These are phyloP conservation scores for Drosophila longiperda DNA, from an alignment of 2,888 invertebrate genomes.

Conservation along the genomic window DNA sequence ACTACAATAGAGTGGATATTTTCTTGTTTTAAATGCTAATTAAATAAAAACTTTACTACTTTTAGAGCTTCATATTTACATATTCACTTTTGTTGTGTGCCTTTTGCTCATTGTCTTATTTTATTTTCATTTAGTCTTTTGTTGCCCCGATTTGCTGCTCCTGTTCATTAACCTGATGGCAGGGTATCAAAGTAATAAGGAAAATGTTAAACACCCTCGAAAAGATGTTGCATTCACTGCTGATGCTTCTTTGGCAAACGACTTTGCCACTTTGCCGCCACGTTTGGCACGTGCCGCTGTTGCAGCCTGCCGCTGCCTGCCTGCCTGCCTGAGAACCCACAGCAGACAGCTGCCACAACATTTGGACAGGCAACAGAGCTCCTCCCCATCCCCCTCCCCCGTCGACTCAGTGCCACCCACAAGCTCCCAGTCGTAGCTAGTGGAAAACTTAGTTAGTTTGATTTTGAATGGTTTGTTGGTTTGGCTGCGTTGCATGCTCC, in stretches of 20 bases:
- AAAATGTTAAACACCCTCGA: conserved; percentile 2
- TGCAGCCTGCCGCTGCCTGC: conserved; percentile 9
- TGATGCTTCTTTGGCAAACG: conserved; percentile 58
- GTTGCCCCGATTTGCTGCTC: too few relatives aligned
- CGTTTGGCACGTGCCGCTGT: conserved; percentile 62
- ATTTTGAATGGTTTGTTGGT: conserved; percentile 72
- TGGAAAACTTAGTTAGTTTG: conserved; percentile 68
- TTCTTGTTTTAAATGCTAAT: background rate
- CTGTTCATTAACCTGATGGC: too few relatives aligned
- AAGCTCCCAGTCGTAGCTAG: conserved; percentile 19
- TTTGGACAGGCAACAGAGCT: conserved; percentile 42
- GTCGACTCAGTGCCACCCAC: background rate
- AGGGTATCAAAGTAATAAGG: conserved; percentile 9
- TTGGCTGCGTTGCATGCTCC: conserved; percentile 42
- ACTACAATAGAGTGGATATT: background rate
- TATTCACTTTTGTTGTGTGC: background rate
- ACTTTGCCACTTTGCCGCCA: conserved; percentile 59
- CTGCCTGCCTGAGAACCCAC: conserved; percentile 3
- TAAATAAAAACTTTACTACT: background rate
- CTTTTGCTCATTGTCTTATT: background rate
- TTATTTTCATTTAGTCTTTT: background rate
- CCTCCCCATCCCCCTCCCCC: background rate
- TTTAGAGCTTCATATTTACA: background rate
- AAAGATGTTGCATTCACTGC: conserved; percentile 3
- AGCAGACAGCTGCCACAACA: conserved; percentile 44